Percentiles rank a stretch among this genome's conserved stretches.
Evolutionary conservation across 2,797 vertebrate species (phyloP).

Genomic region (Melanotaenia maccullochi): DNA sequence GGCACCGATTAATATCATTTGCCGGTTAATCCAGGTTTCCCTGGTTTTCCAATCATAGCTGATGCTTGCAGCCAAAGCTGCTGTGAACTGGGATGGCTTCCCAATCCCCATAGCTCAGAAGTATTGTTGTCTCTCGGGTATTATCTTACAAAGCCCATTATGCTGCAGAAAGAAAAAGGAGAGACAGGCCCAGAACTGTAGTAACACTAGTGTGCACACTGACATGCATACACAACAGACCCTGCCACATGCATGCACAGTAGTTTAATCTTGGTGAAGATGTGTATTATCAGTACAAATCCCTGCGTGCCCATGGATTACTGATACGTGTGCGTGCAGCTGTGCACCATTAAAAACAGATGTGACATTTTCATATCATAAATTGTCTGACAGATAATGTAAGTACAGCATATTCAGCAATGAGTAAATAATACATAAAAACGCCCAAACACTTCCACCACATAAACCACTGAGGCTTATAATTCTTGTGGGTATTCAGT

Average conservation of each 20-base stretch:
- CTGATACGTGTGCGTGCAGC: conserved; percentile 71
- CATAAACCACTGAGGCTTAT: conserved; percentile 47
- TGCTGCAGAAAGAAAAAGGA: conserved; percentile 76
- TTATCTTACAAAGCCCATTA: conserved; percentile 86
- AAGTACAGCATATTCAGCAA: conserved; percentile 54
- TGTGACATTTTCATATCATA: conserved; percentile 71
- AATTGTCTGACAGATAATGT: conserved; percentile 61
- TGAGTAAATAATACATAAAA: conserved; percentile 65
- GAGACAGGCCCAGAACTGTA: conserved; percentile 57
- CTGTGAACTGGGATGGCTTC: conserved; percentile 74
- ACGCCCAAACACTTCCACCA: conserved; percentile 48
- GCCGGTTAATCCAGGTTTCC: conserved; percentile 69
- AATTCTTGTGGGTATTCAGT: conserved; percentile 52
- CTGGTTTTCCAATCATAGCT: conserved; percentile 69
- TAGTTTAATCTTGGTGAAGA: conserved; percentile 81
- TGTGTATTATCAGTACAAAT: conserved; percentile 82
- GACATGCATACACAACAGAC: conserved; percentile 38
- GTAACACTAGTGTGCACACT: conserved; percentile 42
- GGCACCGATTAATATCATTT: conserved; percentile 72
- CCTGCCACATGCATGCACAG: conserved; percentile 36
- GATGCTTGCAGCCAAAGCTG: conserved; percentile 61
- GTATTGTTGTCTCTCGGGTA: conserved; percentile 81
- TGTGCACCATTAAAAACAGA: conserved; percentile 80
- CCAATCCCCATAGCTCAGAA: conserved; percentile 76
- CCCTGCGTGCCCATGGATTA: conserved; percentile 76